Evolutionary conservation across 2,888 invertebrate genomes (phyloP).

Genomic region (Zhuqinia jingwanae): DNA sequence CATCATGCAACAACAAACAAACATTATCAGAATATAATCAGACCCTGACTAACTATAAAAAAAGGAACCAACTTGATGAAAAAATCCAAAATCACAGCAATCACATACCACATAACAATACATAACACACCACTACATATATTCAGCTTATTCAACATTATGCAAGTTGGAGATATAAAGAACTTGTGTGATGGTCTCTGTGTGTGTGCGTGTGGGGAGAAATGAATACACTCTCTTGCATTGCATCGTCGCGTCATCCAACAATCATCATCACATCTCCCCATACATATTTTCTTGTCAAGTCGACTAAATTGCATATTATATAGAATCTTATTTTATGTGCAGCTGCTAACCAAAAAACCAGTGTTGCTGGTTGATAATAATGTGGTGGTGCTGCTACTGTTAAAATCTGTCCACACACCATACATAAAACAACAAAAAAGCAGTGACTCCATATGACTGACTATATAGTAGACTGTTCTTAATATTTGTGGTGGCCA

Average conservation of each 20-base stretch:
- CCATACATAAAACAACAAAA: background rate
- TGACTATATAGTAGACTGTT: too few relatives aligned
- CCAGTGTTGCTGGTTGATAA: too few relatives aligned
- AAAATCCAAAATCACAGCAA: conserved; percentile 2
- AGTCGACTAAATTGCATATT: background rate
- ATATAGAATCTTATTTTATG: background rate
- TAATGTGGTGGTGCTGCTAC: background rate
- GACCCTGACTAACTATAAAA: background rate
- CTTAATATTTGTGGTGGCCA: background rate
- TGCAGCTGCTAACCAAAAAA: too few relatives aligned
- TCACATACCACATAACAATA: background rate
- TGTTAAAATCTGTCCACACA: conserved; percentile 8
- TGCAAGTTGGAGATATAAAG: background rate
- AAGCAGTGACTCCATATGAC: background rate
- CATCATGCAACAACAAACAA: conserved; percentile 6
- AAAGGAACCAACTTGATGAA: conserved; percentile 10
- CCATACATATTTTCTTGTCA: conserved; percentile 7
- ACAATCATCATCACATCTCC: conserved; percentile 1
- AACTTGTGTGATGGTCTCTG: background rate
- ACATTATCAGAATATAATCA: too few relatives aligned
- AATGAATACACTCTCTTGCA: too few relatives aligned
- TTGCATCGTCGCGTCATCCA: background rate
- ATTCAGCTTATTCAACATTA: background rate
- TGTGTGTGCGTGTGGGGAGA: too few relatives aligned
- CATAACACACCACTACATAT: background rate